These are phyloP conservation scores for Ornithoptera priamus DNA, from an alignment of 2,888 invertebrate genomes.

Conservation along the genomic window DNA sequence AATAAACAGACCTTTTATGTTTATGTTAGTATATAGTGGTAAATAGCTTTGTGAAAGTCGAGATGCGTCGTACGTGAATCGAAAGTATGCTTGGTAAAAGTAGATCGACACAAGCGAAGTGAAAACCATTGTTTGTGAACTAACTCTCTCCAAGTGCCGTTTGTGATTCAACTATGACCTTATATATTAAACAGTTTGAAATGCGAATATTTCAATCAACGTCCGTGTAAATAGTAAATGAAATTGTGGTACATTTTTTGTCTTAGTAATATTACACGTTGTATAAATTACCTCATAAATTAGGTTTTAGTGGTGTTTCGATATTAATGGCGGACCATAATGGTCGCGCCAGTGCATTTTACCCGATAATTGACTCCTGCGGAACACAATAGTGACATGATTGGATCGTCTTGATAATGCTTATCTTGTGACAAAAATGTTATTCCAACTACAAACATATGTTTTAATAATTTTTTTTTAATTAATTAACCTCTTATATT, in stretches of 20 bases:
- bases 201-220: no score
- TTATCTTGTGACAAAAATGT: background rate
- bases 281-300: slow-evolving; percentile 23
- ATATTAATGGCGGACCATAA: slow-evolving; percentile 24
- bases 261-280: slow-evolving; percentile 1
- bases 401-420: slow-evolving; percentile 23
- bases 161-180: background rate
- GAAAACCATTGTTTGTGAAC: slow-evolving; percentile 33
- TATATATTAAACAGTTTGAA: background rate
- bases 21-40: background rate
- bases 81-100: slow-evolving; percentile 22
- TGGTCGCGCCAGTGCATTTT: slow-evolving; percentile 20
- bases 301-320: slow-evolving; percentile 14
- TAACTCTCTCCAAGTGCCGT: slow-evolving; percentile 28
- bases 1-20: background rate
- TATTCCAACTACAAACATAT: background rate
- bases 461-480: background rate
- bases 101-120: slow-evolving; percentile 26
- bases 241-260: background rate
- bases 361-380: slow-evolving; percentile 26
- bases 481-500: background rate
- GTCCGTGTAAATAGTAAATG: no score
- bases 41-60: slow-evolving; percentile 17
- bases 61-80: slow-evolving; percentile 12
- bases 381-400: slow-evolving; percentile 28